Evolutionary conservation across 2,888 invertebrate species (phyloP).

Genomic region (Clivina fossor): DNA sequence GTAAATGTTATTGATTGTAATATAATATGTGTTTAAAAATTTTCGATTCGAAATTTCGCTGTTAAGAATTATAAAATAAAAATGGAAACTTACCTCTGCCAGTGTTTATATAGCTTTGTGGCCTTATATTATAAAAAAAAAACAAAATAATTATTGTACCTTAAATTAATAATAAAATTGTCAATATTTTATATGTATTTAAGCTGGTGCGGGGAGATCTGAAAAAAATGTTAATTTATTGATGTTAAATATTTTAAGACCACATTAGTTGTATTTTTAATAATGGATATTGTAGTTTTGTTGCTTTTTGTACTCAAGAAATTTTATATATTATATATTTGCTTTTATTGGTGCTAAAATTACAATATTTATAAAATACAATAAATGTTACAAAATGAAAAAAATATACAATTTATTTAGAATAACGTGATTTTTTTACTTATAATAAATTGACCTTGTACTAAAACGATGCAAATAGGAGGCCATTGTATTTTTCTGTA

Average conservation of each 20-base stretch:
- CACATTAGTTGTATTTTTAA: conserved; percentile 24
- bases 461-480: too few species aligned
- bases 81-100: conserved; percentile 23
- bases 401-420: conserved; percentile 31
- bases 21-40: too few species aligned
- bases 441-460: too few species aligned
- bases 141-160: too few species aligned
- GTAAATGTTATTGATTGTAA: too few species aligned
- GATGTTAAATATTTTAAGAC: conserved; percentile 7
- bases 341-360: conserved; percentile 34
- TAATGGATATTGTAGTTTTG: conserved; percentile 7
- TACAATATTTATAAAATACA: conserved; percentile 33
- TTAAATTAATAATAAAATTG: not conserved
- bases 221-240: not conserved
- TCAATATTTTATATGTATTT: not conserved
- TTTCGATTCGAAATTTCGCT: too few species aligned
- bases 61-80: not conserved
- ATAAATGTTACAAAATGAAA: conserved; percentile 29
- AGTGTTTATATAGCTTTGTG: conserved; percentile 43
- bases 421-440: too few species aligned
- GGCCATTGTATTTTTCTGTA: too few species aligned
- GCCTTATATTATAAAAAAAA: conserved; percentile 45
- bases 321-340: conserved; percentile 22
- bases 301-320: conserved; percentile 23
- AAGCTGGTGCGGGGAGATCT: not conserved